Conservation (phyloP, 2,797 vertebrate genomes). For the Eurystomus glaucurus region DNA sequence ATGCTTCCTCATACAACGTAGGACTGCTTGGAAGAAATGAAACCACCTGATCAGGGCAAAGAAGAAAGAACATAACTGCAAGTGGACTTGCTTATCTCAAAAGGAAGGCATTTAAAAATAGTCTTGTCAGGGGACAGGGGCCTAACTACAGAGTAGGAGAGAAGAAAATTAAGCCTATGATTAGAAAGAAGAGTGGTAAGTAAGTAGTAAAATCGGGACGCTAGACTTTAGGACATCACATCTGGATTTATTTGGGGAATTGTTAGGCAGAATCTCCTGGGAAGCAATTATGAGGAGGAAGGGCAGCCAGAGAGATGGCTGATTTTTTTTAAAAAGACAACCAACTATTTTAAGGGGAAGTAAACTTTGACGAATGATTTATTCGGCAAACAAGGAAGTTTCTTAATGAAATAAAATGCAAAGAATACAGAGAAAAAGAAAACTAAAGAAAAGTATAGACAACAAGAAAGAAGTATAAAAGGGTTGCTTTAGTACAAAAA, state of each 20-base stretch:
- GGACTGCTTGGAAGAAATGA: background rate
- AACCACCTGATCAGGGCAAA: background rate
- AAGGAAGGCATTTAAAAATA: background rate
- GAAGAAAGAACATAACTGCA: fast-evolving
- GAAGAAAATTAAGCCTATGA: background rate
- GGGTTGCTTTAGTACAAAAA: background rate
- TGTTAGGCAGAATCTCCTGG: background rate
- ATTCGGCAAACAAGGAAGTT: background rate
- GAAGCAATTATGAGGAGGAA: slow-evolving; percentile 33
- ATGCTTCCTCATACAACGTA: background rate
- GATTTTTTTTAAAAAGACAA: background rate
- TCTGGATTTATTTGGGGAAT: slow-evolving; percentile 18
- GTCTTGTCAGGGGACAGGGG: background rate
- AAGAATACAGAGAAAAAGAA: background rate
- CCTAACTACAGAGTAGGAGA: background rate
- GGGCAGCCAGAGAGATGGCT: background rate
- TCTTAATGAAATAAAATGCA: background rate
- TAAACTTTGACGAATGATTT: slow-evolving; percentile 8
- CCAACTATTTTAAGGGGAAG: slow-evolving; percentile 12
- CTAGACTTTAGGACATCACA: background rate
- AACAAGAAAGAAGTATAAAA: background rate
- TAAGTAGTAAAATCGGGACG: background rate
- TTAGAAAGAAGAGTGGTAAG: background rate
- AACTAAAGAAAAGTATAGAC: background rate
- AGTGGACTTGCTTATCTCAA: background rate